Conservation (phyloP, 1,140 invertebrate genomes). For the Phenacoccus solenopsis region DNA sequence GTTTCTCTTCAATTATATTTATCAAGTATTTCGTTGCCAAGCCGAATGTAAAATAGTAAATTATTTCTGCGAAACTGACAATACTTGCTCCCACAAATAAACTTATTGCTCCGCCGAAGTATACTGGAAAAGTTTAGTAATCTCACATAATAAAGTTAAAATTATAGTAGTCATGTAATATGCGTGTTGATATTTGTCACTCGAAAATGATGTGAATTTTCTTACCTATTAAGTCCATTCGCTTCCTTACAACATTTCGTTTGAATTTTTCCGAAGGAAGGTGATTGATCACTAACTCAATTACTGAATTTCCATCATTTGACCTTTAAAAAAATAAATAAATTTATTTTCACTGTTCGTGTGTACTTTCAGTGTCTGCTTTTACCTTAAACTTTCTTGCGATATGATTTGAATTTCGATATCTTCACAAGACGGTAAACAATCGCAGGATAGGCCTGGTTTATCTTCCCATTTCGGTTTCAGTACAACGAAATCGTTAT, state of each 20-base stretch:
- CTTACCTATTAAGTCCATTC: conserved; percentile 46
- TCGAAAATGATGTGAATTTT: background rate
- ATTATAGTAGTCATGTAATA: background rate
- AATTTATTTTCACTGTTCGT: too few species aligned
- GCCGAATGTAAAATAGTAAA: conserved; percentile 40
- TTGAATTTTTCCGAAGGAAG: conserved; percentile 45
- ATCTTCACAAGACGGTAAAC: conserved; percentile 46
- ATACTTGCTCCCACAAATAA: conserved; percentile 48
- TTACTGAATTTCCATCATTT: conserved; percentile 30
- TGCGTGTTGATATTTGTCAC: background rate
- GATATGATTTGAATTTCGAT: conserved; percentile 33
- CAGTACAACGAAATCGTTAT: conserved; percentile 45
- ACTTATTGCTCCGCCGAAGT: conserved; percentile 46
- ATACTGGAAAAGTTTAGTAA: conserved; percentile 36
- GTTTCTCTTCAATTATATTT: background rate
- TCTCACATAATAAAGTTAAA: background rate
- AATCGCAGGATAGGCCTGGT: conserved; percentile 42
- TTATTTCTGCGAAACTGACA: conserved; percentile 45
- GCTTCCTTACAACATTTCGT: conserved; percentile 46
- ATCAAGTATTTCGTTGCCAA: background rate
- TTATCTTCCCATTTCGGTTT: conserved; percentile 33
- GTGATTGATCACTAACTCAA: conserved; percentile 41
- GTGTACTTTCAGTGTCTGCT: background rate
- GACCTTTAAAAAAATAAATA: too few species aligned
- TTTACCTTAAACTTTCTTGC: conserved; percentile 20